Conservation (phyloP, 2,113 vertebrate species). For the Siphamia tubifer region DNA sequence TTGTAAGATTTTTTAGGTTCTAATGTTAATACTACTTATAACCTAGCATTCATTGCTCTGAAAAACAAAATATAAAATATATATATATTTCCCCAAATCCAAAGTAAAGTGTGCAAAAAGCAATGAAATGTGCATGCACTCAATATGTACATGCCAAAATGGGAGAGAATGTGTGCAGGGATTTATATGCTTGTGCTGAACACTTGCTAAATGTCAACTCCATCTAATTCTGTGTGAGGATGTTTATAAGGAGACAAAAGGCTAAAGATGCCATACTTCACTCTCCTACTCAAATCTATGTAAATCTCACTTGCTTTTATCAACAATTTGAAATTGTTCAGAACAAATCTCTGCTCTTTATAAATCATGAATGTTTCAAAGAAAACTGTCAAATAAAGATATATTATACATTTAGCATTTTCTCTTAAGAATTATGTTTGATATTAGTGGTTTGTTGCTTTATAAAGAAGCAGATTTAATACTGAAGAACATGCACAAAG, state of each 20-base stretch:
- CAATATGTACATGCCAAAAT: no score
- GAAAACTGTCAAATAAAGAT: not conserved
- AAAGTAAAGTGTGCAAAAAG: no score
- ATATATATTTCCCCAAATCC: no score
- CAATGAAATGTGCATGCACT: no score
- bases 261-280: conserved; percentile 25
- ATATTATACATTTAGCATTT: not conserved
- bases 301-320: not conserved
- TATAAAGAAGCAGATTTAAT: not conserved
- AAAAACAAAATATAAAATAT: no score
- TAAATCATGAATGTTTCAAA: not conserved
- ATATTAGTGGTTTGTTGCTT: not conserved
- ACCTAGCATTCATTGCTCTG: no score
- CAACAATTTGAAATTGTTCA: not conserved
- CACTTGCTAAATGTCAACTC: conserved; percentile 62
- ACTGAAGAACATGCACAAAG: not conserved
- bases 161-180: not conserved
- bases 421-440: not conserved
- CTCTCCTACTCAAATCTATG: conserved; percentile 1
- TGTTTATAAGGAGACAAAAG: conserved; percentile 32
- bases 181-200: conserved; percentile 22
- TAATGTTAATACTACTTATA: no score
- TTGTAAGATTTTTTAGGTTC: no score
- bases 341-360: not conserved
- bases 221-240: conserved; percentile 39